These are phyloP conservation scores for Pelobates fuscus DNA, from an alignment of 2,113 vertebrate species.

Conservation along the genomic window DNA sequence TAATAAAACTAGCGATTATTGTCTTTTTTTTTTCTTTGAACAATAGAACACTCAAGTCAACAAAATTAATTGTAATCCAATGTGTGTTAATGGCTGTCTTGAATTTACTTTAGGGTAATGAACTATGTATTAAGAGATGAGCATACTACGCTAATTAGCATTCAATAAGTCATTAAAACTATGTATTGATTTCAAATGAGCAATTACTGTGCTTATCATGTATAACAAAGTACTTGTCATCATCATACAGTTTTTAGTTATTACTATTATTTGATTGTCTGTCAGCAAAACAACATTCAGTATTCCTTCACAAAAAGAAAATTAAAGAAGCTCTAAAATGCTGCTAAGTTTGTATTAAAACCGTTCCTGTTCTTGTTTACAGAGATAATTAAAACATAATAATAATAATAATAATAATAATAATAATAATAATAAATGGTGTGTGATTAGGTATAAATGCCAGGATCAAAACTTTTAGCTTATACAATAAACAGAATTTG, in stretches of 20 bases:
- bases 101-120: background rate
- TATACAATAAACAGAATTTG: too few relatives aligned
- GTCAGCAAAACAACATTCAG: constrained; percentile 14
- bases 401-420: too few relatives aligned
- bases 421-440: too few relatives aligned
- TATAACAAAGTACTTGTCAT: constrained; percentile 52
- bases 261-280: constrained; percentile 46
- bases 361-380: too few relatives aligned
- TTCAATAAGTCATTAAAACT: constrained; percentile 19
- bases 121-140: constrained; percentile 4
- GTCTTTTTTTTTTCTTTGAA: background rate
- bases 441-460: too few relatives aligned
- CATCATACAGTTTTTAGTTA: constrained; percentile 41
- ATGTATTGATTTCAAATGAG: constrained; percentile 9
- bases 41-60: background rate
- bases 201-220: constrained; percentile 53
- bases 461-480: too few relatives aligned
- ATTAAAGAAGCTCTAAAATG: too few relatives aligned
- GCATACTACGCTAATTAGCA: constrained; percentile 61
- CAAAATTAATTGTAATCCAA: background rate
- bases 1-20: background rate
- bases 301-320: background rate
- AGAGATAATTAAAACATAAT: too few relatives aligned
- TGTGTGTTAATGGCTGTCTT: background rate
- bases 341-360: too few relatives aligned